Conservation (phyloP, 1,140 invertebrate species). For the Berghia stephanieae region DNA sequence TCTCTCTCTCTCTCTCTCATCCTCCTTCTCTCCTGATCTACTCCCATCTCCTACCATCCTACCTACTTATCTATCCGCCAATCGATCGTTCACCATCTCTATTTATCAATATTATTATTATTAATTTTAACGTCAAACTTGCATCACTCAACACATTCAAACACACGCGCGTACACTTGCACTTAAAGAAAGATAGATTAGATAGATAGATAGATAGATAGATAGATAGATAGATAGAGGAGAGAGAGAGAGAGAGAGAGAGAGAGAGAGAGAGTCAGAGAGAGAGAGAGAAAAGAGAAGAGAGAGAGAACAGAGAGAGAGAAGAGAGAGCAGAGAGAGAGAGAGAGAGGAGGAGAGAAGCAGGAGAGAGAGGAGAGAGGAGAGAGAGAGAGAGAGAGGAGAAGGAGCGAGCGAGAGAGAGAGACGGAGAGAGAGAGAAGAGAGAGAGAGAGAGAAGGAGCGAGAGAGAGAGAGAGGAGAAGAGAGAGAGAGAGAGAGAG, state of each 20-base stretch:
- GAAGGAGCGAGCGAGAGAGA: no score
- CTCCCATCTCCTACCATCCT: not conserved
- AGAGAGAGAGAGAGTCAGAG: not conserved
- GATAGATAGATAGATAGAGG: no score
- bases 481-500: not conserved
- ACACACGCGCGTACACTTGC: no score
- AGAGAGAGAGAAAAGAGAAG: constrained; percentile 4
- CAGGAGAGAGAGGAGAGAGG: not conserved
- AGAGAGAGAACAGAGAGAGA: not conserved
- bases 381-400: constrained; percentile 6
- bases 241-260: constrained; percentile 7
- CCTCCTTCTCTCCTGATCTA: not conserved
- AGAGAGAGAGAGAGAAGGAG: not conserved
- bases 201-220: no score
- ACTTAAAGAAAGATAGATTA: not conserved
- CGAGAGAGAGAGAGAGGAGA: not conserved
- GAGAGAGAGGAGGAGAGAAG: not conserved
- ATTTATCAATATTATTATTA: no score
- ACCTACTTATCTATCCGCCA: constrained; percentile 41
- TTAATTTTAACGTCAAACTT: constrained; percentile 35
- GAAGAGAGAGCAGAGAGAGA: no score
- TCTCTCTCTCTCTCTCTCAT: not conserved
- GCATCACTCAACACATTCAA: not conserved
- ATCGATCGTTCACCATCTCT: no score
- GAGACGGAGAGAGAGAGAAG: not conserved